Evolutionary conservation across 2,888 invertebrate species (phyloP), one percentile per base, ranked within the genome.

Genomic region (Dichetophora obliterata): DNA sequence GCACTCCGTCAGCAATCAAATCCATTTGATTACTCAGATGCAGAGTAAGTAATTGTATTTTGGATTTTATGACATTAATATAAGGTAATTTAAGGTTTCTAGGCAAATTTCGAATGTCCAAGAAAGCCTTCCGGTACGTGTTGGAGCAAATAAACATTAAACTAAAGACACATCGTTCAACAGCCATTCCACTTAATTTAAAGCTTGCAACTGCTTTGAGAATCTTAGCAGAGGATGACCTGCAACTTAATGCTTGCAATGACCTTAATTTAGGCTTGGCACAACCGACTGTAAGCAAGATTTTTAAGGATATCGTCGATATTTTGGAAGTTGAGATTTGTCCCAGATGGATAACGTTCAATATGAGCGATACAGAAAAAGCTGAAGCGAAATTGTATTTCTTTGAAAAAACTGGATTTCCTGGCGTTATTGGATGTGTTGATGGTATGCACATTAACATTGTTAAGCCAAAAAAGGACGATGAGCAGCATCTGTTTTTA

Each of bases 381-480:
- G 48, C 59, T 1, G 24, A 11, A 22, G n/a, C 31, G 6, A 73
- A 75, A 63, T 48, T 76, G 8, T 11, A 73, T 43, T 79, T 77
- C 68, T 79, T 68, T 43, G 65, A 71, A 52, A 31, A 2, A 0
- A 50, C 48, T 11, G 77, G 76, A n/a, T 61, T 77, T 11, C 76
- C 77, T 5, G 79, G 77, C 8, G 37, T 75, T 22, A 48, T 79
- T 19, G 79, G 76, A 0, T 76, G 77, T 31, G 68, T 77, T 3
- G 73, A 75, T 27, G 71, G 75, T 19, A 57, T 57, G 14, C 77
- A 79, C 9, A 52, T 76, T 22, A 65, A 43, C 16, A 79, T 78
- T 24, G 71, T 63, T 9, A 50, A 65, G 22, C 79, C 79, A 4
- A 37, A 11, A 24, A 76, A 74, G 8, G 52, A 54, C 9, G 24